Base-by-base conservation (phyloP, 2,113 vertebrate species). In the Periophthalmodon schlosseri region DNA sequence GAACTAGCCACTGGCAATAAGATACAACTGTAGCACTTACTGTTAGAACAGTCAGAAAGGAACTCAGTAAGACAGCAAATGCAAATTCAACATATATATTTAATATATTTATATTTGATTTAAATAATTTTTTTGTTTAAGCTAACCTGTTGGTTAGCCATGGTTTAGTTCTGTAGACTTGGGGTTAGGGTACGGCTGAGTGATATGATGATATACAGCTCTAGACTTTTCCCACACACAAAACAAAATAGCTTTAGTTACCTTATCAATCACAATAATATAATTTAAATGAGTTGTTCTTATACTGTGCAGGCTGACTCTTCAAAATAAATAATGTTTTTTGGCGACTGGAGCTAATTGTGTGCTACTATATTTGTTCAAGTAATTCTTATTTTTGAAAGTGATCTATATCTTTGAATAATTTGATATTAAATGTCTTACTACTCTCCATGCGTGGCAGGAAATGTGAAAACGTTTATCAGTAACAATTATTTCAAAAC, bases 401-500 rank as follows among this genome's bases (percentile, higher is more conserved):
- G 16, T 10, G 63, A 65, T n/a, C 6, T n/a, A 20, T 11, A n/a
- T 44, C 34, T 65, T 44, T 44, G 33, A 65, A 44, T 36, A 44
- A 65, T 20, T 44, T 10, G 18, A 39, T 9, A 34, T 18, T 12
- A 65, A 65, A 39, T 73, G 24, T 73, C 65, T 28, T 47, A 75
- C 50, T 54, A 70, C 33, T 2, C 28, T 68, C 20, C 56, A 36
- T 24, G 44, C 64, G 15, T 64, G 61, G 33, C 33, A 36, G 2
- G 7, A 33, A 64, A 64, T 8, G 61, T 16, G 39, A 36, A 64
- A 64, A 64, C 6, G 7, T 16, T 64, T n/a, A 64, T 64, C 61
- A 65, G 63, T 65, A 65, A 65, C 18, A 65, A 21, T 44, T 44
- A 65, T 20, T 65, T 39, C 33, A 64, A 64, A 64, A 36, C 61